Conservation (phyloP, 2,797 vertebrate species). For the Emys orbicularis region DNA sequence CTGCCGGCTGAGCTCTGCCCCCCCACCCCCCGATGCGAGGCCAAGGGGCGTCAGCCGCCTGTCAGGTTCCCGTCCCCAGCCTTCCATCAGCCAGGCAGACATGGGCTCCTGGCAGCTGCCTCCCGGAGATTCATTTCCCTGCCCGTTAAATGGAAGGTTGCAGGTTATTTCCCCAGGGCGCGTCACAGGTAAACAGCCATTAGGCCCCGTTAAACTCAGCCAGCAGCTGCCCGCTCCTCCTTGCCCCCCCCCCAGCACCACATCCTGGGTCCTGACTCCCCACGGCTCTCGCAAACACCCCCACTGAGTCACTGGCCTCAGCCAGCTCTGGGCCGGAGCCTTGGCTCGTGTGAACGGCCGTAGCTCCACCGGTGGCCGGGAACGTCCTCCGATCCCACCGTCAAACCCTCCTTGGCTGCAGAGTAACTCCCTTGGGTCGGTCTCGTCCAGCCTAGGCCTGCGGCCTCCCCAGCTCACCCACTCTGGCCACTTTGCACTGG, state of each 20-base stretch:
- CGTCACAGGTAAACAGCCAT: neutral
- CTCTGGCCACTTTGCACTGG: no score
- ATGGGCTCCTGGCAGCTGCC: neutral
- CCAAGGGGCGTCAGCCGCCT: neutral
- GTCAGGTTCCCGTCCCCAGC: neutral
- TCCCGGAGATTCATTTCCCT: neutral
- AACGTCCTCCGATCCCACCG: no score
- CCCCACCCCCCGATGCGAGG: neutral
- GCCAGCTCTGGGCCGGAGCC: neutral
- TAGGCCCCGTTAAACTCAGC: no score
- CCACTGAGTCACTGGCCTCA: neutral
- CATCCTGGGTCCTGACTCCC: no score
- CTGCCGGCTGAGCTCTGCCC: neutral
- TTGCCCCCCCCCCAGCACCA: constrained; percentile 4
- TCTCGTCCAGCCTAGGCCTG: no score
- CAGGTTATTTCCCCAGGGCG: constrained; percentile 18
- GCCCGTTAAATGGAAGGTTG: constrained; percentile 3
- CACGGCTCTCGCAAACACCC: neutral
- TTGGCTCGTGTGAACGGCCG: no score
- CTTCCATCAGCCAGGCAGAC: neutral
- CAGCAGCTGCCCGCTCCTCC: neutral
- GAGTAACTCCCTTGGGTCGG: no score
- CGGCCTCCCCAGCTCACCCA: no score
- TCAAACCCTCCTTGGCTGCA: no score
- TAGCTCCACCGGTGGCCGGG: no score